A percentile compares a stretch with the other conserved stretches of the same genome.
Evolutionary conservation across 2,797 vertebrate genomes (phyloP).

Genomic region (Tenualosa thibaudeaui): DNA sequence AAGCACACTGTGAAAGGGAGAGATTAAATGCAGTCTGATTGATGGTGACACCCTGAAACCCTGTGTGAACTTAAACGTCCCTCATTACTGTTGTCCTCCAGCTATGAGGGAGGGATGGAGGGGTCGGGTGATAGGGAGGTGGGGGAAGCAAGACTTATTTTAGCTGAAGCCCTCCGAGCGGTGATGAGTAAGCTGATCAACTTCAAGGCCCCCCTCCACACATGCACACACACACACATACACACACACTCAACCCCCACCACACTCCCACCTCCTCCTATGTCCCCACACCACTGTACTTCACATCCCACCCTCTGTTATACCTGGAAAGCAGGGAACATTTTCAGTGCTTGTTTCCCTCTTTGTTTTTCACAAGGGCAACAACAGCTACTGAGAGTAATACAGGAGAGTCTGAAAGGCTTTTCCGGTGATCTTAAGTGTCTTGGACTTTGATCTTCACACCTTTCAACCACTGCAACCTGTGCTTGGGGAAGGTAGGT

Average conservation of each 20-base stretch:
- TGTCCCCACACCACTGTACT: neutral
- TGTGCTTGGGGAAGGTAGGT: neutral
- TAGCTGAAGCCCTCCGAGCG: neutral
- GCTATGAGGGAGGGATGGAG: neutral
- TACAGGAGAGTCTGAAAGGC: neutral
- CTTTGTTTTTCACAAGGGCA: neutral
- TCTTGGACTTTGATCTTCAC: neutral
- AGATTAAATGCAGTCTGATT: constrained; percentile 24
- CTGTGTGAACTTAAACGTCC: constrained; percentile 21
- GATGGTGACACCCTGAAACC: constrained; percentile 18
- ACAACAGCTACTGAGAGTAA: neutral
- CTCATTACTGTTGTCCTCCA: constrained; percentile 16
- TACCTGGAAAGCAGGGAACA: neutral
- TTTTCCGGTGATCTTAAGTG: neutral
- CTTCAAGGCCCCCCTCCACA: neutral
- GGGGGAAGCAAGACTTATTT: neutral
- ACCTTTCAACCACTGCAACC: neutral
- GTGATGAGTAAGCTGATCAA: constrained; percentile 11
- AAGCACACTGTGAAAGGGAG: neutral
- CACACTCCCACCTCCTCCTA: neutral
- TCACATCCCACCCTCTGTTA: neutral
- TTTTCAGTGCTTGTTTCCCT: neutral
- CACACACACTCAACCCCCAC: neutral
- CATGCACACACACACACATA: neutral
- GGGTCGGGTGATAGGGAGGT: neutral